Percentiles rank a stretch among this genome's conserved stretches.
Conservation (phyloP, 2,888 invertebrate genomes). For the Shargacucullia verbasci region DNA sequence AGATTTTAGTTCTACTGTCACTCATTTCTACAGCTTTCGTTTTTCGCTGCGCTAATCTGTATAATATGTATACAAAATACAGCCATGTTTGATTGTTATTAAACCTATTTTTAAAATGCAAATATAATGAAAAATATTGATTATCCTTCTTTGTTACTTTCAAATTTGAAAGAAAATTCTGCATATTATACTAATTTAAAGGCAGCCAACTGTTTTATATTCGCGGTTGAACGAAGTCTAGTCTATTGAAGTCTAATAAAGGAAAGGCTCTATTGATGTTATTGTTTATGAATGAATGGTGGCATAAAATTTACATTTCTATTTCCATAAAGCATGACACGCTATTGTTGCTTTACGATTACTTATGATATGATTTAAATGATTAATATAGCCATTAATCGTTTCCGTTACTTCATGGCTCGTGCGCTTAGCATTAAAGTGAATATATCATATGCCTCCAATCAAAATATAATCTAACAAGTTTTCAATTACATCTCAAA, state of each 20-base stretch:
- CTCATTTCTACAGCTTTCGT: too few relatives aligned
- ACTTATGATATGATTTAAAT: slow-evolving; percentile 18
- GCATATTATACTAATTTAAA: too few relatives aligned
- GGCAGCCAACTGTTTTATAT: slow-evolving; percentile 13
- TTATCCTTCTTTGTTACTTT: too few relatives aligned
- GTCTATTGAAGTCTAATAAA: slow-evolving; percentile 26
- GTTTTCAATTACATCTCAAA: too few relatives aligned
- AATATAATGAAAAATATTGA: too few relatives aligned
- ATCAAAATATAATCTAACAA: not conserved
- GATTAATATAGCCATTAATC: slow-evolving; percentile 10
- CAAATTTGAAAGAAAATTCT: too few relatives aligned
- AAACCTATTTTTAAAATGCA: too few relatives aligned
- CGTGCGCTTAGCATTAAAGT: slow-evolving; percentile 5
- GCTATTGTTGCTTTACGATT: slow-evolving; percentile 35
- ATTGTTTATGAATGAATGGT: slow-evolving; percentile 43
- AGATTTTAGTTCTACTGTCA: not conserved
- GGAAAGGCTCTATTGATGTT: slow-evolving; percentile 32
- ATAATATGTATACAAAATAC: too few relatives aligned
- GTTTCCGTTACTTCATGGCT: slow-evolving; percentile 13
- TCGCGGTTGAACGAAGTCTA: slow-evolving; percentile 22
- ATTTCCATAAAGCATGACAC: slow-evolving; percentile 26
- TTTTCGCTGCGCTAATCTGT: too few relatives aligned
- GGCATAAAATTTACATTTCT: slow-evolving; percentile 32
- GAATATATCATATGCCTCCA: not conserved
- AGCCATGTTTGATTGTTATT: too few relatives aligned